Conservation (phyloP, 2,797 vertebrate genomes). For the Halcyon smyrnensis region DNA sequence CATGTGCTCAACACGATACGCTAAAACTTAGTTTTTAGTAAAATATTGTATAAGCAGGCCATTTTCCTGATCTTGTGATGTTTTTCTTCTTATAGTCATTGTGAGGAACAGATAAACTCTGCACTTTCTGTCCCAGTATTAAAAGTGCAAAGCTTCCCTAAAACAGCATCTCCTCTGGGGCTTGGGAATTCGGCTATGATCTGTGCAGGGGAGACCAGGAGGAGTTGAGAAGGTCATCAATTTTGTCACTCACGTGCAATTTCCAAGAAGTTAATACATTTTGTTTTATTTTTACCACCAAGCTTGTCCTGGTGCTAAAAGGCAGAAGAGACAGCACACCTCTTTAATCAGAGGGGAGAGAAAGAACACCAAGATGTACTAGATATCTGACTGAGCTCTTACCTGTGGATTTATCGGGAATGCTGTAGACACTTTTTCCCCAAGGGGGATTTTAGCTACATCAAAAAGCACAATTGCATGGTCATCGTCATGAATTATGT, state of each 20-base stretch:
- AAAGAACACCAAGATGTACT: not conserved
- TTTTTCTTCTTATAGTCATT: not conserved
- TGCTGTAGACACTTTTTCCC: slow-evolving; percentile 66
- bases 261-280: not conserved
- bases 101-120: not conserved
- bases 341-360: not conserved
- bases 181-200: not conserved
- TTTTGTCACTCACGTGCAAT: not conserved
- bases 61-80: not conserved
- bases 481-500: slow-evolving; percentile 72
- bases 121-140: not conserved
- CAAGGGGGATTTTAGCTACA: slow-evolving; percentile 75
- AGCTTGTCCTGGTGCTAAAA: not conserved
- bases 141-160: not conserved
- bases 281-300: not conserved
- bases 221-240: not conserved
- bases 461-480: slow-evolving; percentile 81
- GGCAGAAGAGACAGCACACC: not conserved
- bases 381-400: not conserved
- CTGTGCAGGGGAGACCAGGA: not conserved
- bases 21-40: not conserved
- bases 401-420: slow-evolving; percentile 79
- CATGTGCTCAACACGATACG: not conserved
- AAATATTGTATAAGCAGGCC: not conserved
- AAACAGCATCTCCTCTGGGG: not conserved